phyloP scores from a whole-genome alignment of 1,140 invertebrate genomes.

The Cyclargus thomasi region DNA sequence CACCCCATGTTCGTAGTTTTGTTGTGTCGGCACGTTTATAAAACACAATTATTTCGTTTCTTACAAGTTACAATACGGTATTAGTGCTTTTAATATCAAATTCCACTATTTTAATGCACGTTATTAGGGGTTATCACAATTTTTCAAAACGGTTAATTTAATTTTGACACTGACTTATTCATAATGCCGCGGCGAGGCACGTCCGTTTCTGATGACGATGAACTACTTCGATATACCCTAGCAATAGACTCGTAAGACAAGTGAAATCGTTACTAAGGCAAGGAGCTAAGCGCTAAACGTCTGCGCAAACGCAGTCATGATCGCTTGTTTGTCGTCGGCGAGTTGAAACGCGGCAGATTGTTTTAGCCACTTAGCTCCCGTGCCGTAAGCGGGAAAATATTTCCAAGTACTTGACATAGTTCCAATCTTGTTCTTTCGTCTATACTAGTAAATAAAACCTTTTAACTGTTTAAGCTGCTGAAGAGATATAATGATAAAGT shows the following conservation, averaged over 20 bases:
- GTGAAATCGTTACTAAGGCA: slow-evolving; percentile 30
- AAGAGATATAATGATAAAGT: too few relatives aligned
- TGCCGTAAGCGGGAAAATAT: not conserved
- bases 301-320: slow-evolving; percentile 37
- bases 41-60: not conserved
- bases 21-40: not conserved
- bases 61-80: slow-evolving; percentile 12
- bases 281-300: slow-evolving; percentile 32
- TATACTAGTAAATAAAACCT: too few relatives aligned
- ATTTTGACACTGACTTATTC: too few relatives aligned
- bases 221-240: too few relatives aligned
- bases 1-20: not conserved
- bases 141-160: not conserved
- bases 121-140: not conserved
- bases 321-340: slow-evolving; percentile 41
- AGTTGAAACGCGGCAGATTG: slow-evolving; percentile 35
- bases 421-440: not conserved
- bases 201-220: too few relatives aligned
- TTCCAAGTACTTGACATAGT: not conserved
- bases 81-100: not conserved
- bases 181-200: too few relatives aligned
- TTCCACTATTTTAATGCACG: not conserved
- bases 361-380: slow-evolving; percentile 24
- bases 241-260: slow-evolving; percentile 17
- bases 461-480: too few relatives aligned